Base-by-base conservation (phyloP, 1,140 invertebrate genomes). In the Drosophila aff. region DNA sequence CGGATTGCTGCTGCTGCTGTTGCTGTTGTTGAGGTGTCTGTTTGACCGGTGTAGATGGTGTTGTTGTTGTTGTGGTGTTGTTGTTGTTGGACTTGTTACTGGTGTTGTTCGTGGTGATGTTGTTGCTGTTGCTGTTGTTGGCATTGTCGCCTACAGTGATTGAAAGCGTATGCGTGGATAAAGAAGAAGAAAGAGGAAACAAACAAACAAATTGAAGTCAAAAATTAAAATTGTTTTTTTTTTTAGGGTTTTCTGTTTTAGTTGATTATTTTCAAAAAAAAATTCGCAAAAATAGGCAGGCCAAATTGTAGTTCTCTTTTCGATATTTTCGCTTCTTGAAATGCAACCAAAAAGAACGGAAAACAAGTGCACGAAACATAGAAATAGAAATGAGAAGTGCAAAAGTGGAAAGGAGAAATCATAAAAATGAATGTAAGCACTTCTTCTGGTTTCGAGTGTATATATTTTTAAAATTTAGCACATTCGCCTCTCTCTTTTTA, bases 161-260 rank as follows among this genome's bases (percentile, higher is more conserved):
- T 90, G 44, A 84, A 90, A 84, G 84, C 85, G 83, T 79, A 83
- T 89, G 81, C 80, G 78, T 85, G 79, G 71, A 90, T 79, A 82
- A 81, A 89, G 75, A 79, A 82, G 64, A 69, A 84, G 64, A 81
- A 77, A 85, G 85, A 86, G 81, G 86, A 87, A 90, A 89, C 85
- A 91, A 57, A 57, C 78, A 89, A 89, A 85, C 74, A 89, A 89
- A 89, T 89, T 90, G 86, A 91, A 89, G 84, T 90, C 74, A 69
- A 87, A 89, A 89, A 90, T 89, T 85, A 85, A 84, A 87, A 89
- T 47, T 18, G 60, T 77, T 62, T 31, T 62, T 31, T 66, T 61
- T 26, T 53, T 23, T 21, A 4, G 11, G 50, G 16, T 15, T 69
- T 58, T 63, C 43, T 49, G 57, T 50, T 64, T 61, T 72, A 5